These are phyloP conservation scores for Pammene aurita DNA, from an alignment of 2,888 invertebrate species.

Conservation along the genomic window DNA sequence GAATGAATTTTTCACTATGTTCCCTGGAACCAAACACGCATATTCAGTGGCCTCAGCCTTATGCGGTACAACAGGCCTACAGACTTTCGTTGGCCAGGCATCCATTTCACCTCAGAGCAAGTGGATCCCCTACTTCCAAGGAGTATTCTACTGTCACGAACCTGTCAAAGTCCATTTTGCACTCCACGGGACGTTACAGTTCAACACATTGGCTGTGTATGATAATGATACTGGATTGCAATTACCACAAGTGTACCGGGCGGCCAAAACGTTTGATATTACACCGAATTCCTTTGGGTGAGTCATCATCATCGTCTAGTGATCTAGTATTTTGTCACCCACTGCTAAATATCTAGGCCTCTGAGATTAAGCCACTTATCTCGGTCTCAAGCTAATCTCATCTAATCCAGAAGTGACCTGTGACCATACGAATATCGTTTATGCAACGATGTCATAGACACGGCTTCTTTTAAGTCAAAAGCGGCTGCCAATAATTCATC, in stretches of 20 bases:
- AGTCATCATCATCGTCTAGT: slow-evolving; percentile 43
- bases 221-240: slow-evolving; percentile 65
- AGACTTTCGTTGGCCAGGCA: slow-evolving; percentile 58
- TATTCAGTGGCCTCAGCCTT: slow-evolving; percentile 71
- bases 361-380: no score
- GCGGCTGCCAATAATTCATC: no score
- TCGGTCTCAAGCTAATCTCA: no score
- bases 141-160: slow-evolving; percentile 67
- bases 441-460: no score
- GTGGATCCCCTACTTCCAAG: slow-evolving; percentile 76
- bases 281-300: slow-evolving; percentile 65
- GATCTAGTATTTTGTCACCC: no score
- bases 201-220: slow-evolving; percentile 62
- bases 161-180: slow-evolving; percentile 72
- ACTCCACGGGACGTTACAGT: slow-evolving; percentile 58
- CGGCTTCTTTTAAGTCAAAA: no score
- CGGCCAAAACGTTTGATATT: slow-evolving; percentile 67
- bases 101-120: slow-evolving; percentile 59
- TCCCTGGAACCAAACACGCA: slow-evolving; percentile 63
- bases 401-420: no score
- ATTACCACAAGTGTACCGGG: slow-evolving; percentile 64
- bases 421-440: no score
- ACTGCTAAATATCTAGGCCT: no score
- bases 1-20: slow-evolving; percentile 73
- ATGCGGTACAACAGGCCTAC: slow-evolving; percentile 60